Base-by-base conservation (phyloP, 2,888 invertebrate species). In the Lamellibrachia satsuma region DNA sequence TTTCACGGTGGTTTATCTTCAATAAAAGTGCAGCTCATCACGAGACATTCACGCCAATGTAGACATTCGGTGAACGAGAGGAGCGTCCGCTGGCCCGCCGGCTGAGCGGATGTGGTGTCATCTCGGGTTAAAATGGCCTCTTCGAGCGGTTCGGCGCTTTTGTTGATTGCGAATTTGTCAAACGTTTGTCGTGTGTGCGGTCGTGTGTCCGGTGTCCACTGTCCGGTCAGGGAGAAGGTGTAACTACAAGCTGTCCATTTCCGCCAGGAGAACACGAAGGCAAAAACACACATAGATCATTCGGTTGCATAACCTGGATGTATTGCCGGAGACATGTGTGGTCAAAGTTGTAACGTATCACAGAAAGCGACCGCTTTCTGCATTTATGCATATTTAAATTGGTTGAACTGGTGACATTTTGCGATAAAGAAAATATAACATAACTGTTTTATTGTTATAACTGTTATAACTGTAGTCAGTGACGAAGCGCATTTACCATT, bases 1-100 rank as follows among this genome's bases (percentile, higher is more conserved):
- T 75, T 75, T 75, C 75, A 75, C 75, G 75, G 75, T 75, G 75
- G 75, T 75, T 75, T 75, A 75, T 75, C 75, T 75, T 75, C 75
- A 75, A 75, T 75, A 75, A 75, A 75, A 75, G 75, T 22, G 15
- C 75, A 22, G 22, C 75, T 75, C 75, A 75, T 15, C 75, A 75
- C 22, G 75, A 75, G n/a, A 15, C n/a, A 75, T 75, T 75, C 75
- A 75, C 75, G 75, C 75, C 75, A 15, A 75, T 75, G 75, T 75
- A 15, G 75, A 75, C 75, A 22, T 22, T 15, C 75, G 75, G n/a
- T 6, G 75, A 75, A 22, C 75, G 75, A n/a, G 75, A 75, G 75
- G 22, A 39, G 39, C 39, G 39, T 39, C 39, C 39, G 39, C 39
- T 39, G 39, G 75, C 75, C 75, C 75, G 75, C 75, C 75, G 75